Evolutionary conservation across 2,797 vertebrate species (phyloP), one percentile per base, ranked within the genome.

Genomic region (Bucorvus abyssinicus): DNA sequence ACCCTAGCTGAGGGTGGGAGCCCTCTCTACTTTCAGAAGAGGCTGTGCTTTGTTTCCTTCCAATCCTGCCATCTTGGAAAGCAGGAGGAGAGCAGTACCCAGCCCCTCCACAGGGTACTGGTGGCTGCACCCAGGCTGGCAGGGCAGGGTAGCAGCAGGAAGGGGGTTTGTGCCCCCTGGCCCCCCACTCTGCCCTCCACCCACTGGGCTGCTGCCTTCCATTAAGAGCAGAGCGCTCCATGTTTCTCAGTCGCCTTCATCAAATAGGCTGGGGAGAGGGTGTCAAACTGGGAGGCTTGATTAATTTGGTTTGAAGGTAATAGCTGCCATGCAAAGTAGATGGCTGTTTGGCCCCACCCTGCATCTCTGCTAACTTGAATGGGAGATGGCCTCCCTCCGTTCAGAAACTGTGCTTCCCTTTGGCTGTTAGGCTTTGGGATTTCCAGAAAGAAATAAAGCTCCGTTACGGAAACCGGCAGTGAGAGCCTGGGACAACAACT

Each of bases 121-220:
- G 29, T 2, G 6, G 21, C 29, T 52, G 21, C 0, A 0, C 8
- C 26, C 1, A 4, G 55, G 30, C 44, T 40, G 34, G 26, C 60
- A 83, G 57, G 49, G 30, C 23, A 75, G 40, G 21, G 10, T 47
- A 45, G 30, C 5, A 3, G 78, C 42, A 47, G 70, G 8, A 84
- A 79, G 3, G 21, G 34, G 10, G 18, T 63, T 57, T 89, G 52
- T 59, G 42, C 17, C 19, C 3, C 38, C 16, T 4, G 14, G 3
- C 5, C 9, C 36, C 30, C 1, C 0, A 0, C 1, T 5, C 44
- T 5, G 6, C 29, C 50, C 34, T 45, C 16, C 2, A 8, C 14
- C 70, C 60, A 18, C n/a, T n/a, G 50, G n/a, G 49, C 36, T 83
- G 42, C 69, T 3, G 0, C 45, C 29, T 93, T 61, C 45, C 38